These are phyloP conservation scores for Gila robusta DNA, from an alignment of 2,797 vertebrate species.

Conservation along the genomic window DNA sequence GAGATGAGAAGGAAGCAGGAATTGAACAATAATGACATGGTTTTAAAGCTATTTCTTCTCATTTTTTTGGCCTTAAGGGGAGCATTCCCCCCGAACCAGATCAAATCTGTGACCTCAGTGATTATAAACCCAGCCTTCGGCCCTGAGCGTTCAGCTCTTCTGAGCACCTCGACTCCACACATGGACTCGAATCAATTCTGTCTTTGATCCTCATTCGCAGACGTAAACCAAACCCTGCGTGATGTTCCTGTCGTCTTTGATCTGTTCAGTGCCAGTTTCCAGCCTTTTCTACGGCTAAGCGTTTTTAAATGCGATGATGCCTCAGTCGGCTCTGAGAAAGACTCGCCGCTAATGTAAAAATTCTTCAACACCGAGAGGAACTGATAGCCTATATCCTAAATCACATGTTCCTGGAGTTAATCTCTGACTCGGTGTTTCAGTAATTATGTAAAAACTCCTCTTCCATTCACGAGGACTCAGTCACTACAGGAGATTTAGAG, in stretches of 20 bases:
- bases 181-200: constrained; percentile 17
- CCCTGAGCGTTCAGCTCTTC: not conserved
- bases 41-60: too few species aligned
- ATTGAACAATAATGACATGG: too few species aligned
- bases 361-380: not conserved
- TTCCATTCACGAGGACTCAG: constrained; percentile 15
- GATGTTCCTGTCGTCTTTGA: constrained; percentile 31
- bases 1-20: too few species aligned
- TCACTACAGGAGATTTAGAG: constrained; percentile 5
- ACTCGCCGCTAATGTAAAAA: not conserved
- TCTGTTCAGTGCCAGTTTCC: constrained; percentile 1
- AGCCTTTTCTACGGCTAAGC: constrained; percentile 1
- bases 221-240: not conserved
- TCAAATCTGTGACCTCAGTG: too few species aligned
- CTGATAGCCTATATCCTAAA: not conserved
- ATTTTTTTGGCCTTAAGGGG: too few species aligned
- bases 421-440: constrained; percentile 18
- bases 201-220: constrained; percentile 26
- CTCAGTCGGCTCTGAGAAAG: not conserved
- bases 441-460: constrained; percentile 39
- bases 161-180: not conserved
- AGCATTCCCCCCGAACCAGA: too few species aligned
- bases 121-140: too few species aligned
- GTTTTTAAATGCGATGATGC: constrained; percentile 1
- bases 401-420: constrained; percentile 7